Evolutionary conservation across 2,113 vertebrate species (phyloP), one percentile per base, ranked within the genome.

Genomic region (Meriones unguiculatus): DNA sequence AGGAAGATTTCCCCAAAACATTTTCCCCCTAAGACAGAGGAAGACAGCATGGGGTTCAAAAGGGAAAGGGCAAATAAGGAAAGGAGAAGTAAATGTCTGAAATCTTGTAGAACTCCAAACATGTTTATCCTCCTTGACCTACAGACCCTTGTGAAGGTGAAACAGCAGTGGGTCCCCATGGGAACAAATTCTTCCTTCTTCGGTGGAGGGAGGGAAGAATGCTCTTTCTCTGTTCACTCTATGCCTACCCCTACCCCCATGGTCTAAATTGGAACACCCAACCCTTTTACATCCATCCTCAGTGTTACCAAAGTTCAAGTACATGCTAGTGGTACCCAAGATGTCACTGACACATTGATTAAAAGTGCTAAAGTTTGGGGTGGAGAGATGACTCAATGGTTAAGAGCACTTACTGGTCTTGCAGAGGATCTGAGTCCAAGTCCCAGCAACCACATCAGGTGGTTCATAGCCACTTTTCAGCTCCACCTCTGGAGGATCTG

Each of bases 1-100:
- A n/a, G 82, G 52, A 52, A 85, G 73, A 77, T 59, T 93, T 89
- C 70, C 67, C 59, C 81, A 72, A 41, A 94, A 41, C 22, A 87
- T 25, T 93, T 65, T 77, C 92, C 4, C 4, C 41, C 10, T 76
- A 93, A 87, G 25, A 73, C 46, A 93, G 50, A 87, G 30, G 12
- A 93, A 92, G 20, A 30, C 38, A 69, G 50, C 76, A 22, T 59
- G 30, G 20, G 38, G 10, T 20, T 30, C 13, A 9, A 52, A n/a
- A 3, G 3, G 15, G 38, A 75, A n/a, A 38, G 5, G 1, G 4
- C 13, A 57, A 12, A 54, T 35, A 18, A 20, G 32, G 25, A 46
- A 69, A 38, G 5, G 6, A 24, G 11, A 54, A n/a, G 70, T 30
- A n/a, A 25, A 52, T 38, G 6, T 69, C 75, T 62, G 41, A 20